Conservation (phyloP, 1,140 invertebrate species). For the Teleopsis dalmanni region DNA sequence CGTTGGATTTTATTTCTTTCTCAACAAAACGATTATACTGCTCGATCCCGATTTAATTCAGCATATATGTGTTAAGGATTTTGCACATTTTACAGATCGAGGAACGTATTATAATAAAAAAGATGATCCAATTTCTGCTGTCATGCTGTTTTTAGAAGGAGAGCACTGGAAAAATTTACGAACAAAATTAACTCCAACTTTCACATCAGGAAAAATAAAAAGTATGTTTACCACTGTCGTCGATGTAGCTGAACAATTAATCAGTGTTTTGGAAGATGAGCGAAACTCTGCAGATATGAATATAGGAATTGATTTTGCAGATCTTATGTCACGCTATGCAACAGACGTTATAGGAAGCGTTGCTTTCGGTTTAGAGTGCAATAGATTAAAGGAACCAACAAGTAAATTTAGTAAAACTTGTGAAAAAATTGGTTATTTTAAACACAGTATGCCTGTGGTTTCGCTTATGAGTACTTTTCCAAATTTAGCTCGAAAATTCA, state of each 20-base stretch:
- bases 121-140: slow-evolving; percentile 45
- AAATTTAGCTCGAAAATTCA: slow-evolving; percentile 16
- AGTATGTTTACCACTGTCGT: slow-evolving; percentile 45
- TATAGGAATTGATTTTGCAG: slow-evolving; percentile 28
- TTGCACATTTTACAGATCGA: slow-evolving; percentile 47
- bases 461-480: slow-evolving; percentile 24
- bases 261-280: slow-evolving; percentile 25
- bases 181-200: slow-evolving; percentile 48
- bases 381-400: slow-evolving; percentile 49
- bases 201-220: slow-evolving; percentile 52
- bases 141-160: slow-evolving; percentile 45
- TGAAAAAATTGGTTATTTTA: slow-evolving; percentile 31
- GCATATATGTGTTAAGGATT: slow-evolving; percentile 52
- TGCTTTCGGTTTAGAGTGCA: slow-evolving; percentile 52
- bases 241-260: slow-evolving; percentile 32
- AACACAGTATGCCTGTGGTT: slow-evolving; percentile 16
- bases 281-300: not conserved
- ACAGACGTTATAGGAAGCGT: slow-evolving; percentile 55
- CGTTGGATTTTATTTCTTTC: slow-evolving; percentile 22
- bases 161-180: slow-evolving; percentile 50
- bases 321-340: slow-evolving; percentile 47
- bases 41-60: slow-evolving; percentile 54
- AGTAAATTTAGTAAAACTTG: slow-evolving; percentile 46
- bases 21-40: slow-evolving; percentile 16
- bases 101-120: slow-evolving; percentile 43